phyloP scores from a whole-genome alignment of 2,113 vertebrate species.

The Otolemur garnettii region DNA sequence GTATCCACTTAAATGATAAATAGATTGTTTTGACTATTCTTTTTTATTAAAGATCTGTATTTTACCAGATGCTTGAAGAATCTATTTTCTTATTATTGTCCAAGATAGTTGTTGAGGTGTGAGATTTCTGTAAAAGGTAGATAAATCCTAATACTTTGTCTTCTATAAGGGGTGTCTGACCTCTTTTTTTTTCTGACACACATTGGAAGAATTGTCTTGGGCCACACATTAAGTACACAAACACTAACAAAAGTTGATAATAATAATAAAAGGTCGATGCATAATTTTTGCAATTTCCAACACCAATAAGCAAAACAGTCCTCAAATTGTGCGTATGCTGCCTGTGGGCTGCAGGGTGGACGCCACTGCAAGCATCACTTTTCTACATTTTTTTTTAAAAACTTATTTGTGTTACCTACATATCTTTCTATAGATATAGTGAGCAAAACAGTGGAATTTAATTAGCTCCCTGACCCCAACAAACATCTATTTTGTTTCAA shows the following conservation, averaged over 20 bases:
- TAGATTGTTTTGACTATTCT: background rate
- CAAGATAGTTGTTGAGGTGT: background rate
- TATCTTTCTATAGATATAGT: background rate
- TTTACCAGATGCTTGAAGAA: constrained; percentile 10
- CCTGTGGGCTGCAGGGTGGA: too few relatives aligned
- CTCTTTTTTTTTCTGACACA: too few relatives aligned
- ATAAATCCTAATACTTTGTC: background rate
- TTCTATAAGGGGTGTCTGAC: background rate
- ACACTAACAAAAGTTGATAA: too few relatives aligned
- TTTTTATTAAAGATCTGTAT: constrained; percentile 10
- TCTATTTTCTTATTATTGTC: background rate
- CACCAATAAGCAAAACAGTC: too few relatives aligned
- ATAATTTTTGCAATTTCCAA: too few relatives aligned
- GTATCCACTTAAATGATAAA: constrained; percentile 33
- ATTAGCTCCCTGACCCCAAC: background rate
- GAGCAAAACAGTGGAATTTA: background rate
- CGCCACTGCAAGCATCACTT: background rate
- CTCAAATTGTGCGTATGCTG: too few relatives aligned
- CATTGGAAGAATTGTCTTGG: too few relatives aligned
- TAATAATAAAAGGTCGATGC: too few relatives aligned
- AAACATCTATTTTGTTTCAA: constrained; percentile 11
- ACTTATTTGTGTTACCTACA: background rate
- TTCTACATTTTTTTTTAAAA: background rate
- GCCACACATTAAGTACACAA: too few relatives aligned
- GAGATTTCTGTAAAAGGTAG: background rate